Evolutionary conservation across 2,888 invertebrate species (phyloP).

Genomic region (Drosophila tanythrix): DNA sequence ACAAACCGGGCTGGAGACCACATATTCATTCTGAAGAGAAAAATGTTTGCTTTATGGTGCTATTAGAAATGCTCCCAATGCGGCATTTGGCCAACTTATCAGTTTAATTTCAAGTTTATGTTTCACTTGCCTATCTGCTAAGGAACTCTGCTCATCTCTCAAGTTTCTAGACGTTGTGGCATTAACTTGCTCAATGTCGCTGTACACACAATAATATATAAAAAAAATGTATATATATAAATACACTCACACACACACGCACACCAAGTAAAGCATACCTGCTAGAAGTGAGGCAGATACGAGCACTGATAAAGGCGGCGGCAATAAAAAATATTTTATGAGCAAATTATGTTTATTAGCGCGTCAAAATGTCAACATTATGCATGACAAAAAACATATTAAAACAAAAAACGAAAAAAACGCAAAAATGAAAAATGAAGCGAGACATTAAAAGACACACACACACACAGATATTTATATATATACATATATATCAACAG

Average conservation of each 20-base stretch:
- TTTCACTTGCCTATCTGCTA: slow-evolving; percentile 53
- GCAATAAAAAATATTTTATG: slow-evolving; percentile 79
- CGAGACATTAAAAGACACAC: slow-evolving; percentile 35
- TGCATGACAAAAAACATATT: slow-evolving; percentile 72
- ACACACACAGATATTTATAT: not conserved
- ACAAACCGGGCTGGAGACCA: not conserved
- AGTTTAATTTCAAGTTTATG: slow-evolving; percentile 50
- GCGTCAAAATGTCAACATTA: slow-evolving; percentile 79
- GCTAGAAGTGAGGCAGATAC: slow-evolving; percentile 58
- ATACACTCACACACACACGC: slow-evolving; percentile 1
- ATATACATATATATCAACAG: not conserved
- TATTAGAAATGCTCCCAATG: slow-evolving; percentile 7
- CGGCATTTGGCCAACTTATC: slow-evolving; percentile 26
- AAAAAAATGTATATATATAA: not conserved
- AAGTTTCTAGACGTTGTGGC: slow-evolving; percentile 18
- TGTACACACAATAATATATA: slow-evolving; percentile 29
- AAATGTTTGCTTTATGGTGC: not conserved
- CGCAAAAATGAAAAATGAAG: slow-evolving; percentile 56
- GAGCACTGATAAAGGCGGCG: slow-evolving; percentile 55
- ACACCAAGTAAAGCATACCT: slow-evolving; percentile 38
- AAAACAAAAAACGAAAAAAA: slow-evolving; percentile 54
- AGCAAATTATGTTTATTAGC: slow-evolving; percentile 80
- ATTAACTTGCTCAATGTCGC: slow-evolving; percentile 40
- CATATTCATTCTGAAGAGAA: not conserved
- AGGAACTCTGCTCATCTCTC: slow-evolving; percentile 43